Evolutionary conservation across 2,888 invertebrate species (phyloP), one percentile per base, ranked within the genome.

Genomic region (Apamea crenata): DNA sequence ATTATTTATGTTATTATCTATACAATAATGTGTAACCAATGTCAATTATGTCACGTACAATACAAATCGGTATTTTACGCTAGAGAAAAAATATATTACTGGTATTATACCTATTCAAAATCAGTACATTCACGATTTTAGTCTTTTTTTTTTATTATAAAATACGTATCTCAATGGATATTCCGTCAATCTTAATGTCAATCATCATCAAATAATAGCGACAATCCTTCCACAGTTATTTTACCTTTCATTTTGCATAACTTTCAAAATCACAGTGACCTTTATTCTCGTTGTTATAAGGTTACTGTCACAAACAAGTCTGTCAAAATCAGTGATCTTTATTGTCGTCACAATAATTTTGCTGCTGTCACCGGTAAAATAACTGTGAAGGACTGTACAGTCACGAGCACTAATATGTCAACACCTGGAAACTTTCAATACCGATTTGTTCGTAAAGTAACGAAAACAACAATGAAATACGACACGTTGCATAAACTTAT

Each of bases 81-180:
- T 74, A 68, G n/a, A 59, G 29, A 32, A 56, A 50, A 70, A 44
- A 78, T 25, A 25, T n/a, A 25, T 44, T 16, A 70, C 56, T 71
- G 36, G 25, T 68, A 53, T 47, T 44, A 29, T 47, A 72, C 21
- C 36, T 81, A 81, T 77, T 63, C 25, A 77, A 82, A 72, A 73
- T 82, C 78, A 82, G 82, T 82, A 69, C 72, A 66, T 63, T 81
- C 14, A 40, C 32, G 10, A 73, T 18, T 65, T 50, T 82, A 73
- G 69, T 73, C 78, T 50, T 40, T 12, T 50, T 40, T 12, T 70
- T 67, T 47, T 61, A n/a, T 32, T n/a, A 29, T 16, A 32, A 50
- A 50, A 47, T 29, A 59, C 50, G 14, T 66, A 70, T 21, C 25
- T 53, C 18, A 36, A 44, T 66, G 3, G 10, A 56, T 74, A 63